Conservation (phyloP, 2,888 invertebrate genomes). For the Trilocha varians region DNA sequence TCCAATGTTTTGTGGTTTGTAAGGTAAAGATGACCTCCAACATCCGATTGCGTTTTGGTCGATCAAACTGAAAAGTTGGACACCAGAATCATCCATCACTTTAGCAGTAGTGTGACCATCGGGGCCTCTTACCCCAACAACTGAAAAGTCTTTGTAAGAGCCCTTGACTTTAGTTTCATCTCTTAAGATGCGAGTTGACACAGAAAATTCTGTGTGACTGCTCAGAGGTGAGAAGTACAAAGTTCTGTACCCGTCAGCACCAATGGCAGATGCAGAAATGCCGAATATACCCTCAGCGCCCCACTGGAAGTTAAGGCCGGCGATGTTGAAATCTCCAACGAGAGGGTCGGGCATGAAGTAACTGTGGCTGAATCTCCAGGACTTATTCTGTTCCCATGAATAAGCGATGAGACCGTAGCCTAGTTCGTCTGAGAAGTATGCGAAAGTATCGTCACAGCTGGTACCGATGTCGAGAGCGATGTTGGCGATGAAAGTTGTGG, state of each 20-base stretch:
- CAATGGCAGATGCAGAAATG: slow-evolving; percentile 79
- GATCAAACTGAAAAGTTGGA: slow-evolving; percentile 84
- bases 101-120: slow-evolving; percentile 81
- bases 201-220: slow-evolving; percentile 84
- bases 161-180: slow-evolving; percentile 78
- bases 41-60: slow-evolving; percentile 89
- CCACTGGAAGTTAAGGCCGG: slow-evolving; percentile 89
- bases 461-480: slow-evolving; percentile 85
- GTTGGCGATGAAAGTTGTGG: slow-evolving; percentile 88
- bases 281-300: slow-evolving; percentile 87
- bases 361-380: slow-evolving; percentile 86
- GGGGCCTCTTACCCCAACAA: slow-evolving; percentile 77
- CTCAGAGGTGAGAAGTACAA: slow-evolving; percentile 86
- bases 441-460: slow-evolving; percentile 82
- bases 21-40: slow-evolving; percentile 81
- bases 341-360: slow-evolving; percentile 88
- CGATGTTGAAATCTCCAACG: slow-evolving; percentile 83
- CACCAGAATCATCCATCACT: slow-evolving; percentile 81
- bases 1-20: slow-evolving; percentile 77
- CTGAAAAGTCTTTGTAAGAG: slow-evolving; percentile 81
- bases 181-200: slow-evolving; percentile 81
- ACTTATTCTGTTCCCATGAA: slow-evolving; percentile 82
- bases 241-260: slow-evolving; percentile 78
- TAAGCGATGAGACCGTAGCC: slow-evolving; percentile 87
- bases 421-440: slow-evolving; percentile 87